phyloP scores from a whole-genome alignment of 1,140 invertebrate species.

The Sarcophaga bullata region DNA sequence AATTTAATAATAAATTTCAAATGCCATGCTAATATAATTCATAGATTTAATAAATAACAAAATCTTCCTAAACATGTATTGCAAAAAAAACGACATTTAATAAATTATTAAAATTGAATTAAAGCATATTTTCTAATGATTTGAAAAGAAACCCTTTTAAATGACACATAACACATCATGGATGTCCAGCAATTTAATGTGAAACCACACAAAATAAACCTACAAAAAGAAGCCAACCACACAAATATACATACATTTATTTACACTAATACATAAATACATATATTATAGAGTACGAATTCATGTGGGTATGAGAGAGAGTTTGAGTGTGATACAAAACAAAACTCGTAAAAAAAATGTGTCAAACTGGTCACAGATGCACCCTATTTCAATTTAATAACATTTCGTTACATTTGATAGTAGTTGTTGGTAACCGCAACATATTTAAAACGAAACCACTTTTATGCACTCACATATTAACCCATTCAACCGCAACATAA shows the following conservation, averaged over 20 bases:
- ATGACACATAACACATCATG: conserved; percentile 39
- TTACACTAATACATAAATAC: background rate
- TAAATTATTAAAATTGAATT: conserved; percentile 40
- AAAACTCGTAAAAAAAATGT: conserved; percentile 36
- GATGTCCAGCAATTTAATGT: conserved; percentile 35
- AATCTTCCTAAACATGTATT: too few relatives aligned
- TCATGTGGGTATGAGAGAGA: background rate
- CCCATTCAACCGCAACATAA: conserved; percentile 39
- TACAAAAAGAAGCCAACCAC: conserved; percentile 19
- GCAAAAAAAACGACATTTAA: conserved; percentile 21
- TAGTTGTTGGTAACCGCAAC: conserved; percentile 37
- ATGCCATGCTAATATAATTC: too few relatives aligned
- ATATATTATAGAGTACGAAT: background rate
- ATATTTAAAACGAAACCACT: conserved; percentile 38
- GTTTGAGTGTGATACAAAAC: conserved; percentile 6
- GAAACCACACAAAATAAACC: conserved; percentile 38
- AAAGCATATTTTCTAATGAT: conserved; percentile 27
- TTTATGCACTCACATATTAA: conserved; percentile 41
- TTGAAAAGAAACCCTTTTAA: conserved; percentile 30
- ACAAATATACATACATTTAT: background rate
- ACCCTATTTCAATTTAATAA: conserved; percentile 41
- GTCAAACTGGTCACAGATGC: conserved; percentile 38
- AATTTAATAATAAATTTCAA: too few relatives aligned
- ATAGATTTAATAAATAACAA: too few relatives aligned
- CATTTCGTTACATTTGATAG: conserved; percentile 32